phyloP scores from a whole-genome alignment of 1,140 invertebrate species.

The Periplaneta americana region DNA sequence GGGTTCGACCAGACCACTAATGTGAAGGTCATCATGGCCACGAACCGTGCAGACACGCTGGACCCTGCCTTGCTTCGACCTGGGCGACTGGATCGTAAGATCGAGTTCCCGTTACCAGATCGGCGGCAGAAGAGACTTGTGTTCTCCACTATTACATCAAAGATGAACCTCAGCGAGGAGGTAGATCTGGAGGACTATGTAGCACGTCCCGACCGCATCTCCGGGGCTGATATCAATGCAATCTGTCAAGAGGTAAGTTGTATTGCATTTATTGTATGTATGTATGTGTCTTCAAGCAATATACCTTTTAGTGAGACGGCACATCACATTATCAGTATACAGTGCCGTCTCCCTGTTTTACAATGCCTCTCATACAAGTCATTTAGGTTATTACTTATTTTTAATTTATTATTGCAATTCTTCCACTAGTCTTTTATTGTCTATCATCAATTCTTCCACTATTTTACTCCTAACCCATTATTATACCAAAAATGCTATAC shows the following conservation, averaged over 20 bases:
- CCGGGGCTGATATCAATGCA: conserved; percentile 98
- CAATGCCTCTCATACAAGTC: no score
- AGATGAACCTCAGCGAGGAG: conserved; percentile 99
- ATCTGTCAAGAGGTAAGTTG: conserved; percentile 92
- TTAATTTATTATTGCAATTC: no score
- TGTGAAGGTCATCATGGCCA: conserved; percentile 99
- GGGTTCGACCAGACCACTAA: conserved; percentile 99
- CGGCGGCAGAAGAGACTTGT: conserved; percentile 95
- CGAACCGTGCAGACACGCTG: conserved; percentile 96
- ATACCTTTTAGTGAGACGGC: no score
- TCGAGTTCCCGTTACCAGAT: conserved; percentile 98
- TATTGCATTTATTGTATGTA: no score
- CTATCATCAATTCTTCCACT: no score
- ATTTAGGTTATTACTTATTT: no score
- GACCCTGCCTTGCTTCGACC: conserved; percentile 96
- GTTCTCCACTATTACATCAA: conserved; percentile 95
- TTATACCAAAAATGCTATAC: no score
- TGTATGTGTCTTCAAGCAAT: no score
- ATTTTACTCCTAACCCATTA: no score
- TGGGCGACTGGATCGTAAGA: conserved; percentile 96
- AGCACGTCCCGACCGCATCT: conserved; percentile 95
- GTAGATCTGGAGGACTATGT: conserved; percentile 99
- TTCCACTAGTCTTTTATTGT: no score
- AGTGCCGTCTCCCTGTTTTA: no score
- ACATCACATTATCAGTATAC: no score